Percentiles rank a stretch among this genome's conserved stretches.
These are phyloP conservation scores for Neodontobutis hainanensis DNA, from an alignment of 2,113 vertebrate genomes.

Conservation along the genomic window DNA sequence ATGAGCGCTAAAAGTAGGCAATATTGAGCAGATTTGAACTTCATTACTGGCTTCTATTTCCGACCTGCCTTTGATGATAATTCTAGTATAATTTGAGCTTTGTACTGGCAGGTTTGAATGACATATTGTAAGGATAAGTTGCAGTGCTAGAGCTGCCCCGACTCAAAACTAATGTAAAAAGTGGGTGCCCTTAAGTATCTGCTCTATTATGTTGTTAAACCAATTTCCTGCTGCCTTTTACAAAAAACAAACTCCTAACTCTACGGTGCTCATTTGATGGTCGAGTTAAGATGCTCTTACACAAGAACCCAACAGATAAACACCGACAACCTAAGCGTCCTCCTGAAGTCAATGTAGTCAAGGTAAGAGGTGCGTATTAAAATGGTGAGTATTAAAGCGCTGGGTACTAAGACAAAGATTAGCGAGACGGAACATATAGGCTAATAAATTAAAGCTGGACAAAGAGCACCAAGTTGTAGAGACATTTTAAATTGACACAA, in stretches of 20 bases:
- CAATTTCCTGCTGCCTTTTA: conserved; percentile 31
- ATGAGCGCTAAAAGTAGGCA: too few species aligned
- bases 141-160: conserved; percentile 9
- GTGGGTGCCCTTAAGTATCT: conserved; percentile 40
- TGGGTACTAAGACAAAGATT: conserved; percentile 28
- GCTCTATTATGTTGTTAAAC: conserved; percentile 10
- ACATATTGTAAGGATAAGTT: background rate
- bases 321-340: conserved; percentile 22
- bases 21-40: too few species aligned
- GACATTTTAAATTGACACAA: conserved; percentile 13
- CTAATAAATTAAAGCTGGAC: conserved; percentile 7
- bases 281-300: conserved; percentile 24
- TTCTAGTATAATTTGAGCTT: conserved; percentile 1
- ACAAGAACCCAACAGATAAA: conserved; percentile 43
- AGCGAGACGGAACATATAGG: conserved; percentile 27
- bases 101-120: conserved; percentile 17
- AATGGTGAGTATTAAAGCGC: conserved; percentile 14
- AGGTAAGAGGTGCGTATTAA: conserved; percentile 24
- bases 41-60: too few species aligned
- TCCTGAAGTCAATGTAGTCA: conserved; percentile 36
- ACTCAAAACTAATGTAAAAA: conserved; percentile 19
- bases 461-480: conserved; percentile 6
- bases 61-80: background rate
- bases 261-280: conserved; percentile 32
- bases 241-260: conserved; percentile 37